Evolutionary conservation across 2,888 invertebrate genomes (phyloP).

Genomic region (Amblyjoppa proteus): DNA sequence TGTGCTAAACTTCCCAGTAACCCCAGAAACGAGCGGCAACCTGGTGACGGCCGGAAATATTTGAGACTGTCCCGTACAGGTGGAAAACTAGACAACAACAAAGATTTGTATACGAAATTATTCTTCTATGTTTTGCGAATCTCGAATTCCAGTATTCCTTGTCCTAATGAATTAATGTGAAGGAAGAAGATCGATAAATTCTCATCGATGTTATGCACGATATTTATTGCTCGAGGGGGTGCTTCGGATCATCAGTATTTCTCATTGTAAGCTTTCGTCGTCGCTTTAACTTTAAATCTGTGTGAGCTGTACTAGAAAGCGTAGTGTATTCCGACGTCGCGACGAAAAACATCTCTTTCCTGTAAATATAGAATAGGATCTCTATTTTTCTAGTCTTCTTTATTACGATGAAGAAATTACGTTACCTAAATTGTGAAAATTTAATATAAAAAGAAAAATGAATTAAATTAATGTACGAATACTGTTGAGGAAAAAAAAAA

Average conservation of each 20-base stretch:
- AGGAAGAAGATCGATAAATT: background rate
- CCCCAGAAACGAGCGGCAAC: slow-evolving; percentile 10
- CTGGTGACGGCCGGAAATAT: slow-evolving; percentile 16
- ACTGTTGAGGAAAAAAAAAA: slow-evolving; percentile 46
- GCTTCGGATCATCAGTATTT: slow-evolving; percentile 64
- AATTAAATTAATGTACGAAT: slow-evolving; percentile 50
- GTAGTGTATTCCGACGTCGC: slow-evolving; percentile 10
- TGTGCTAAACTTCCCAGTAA: slow-evolving; percentile 16
- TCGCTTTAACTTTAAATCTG: slow-evolving; percentile 29
- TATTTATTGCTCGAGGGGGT: slow-evolving; percentile 37
- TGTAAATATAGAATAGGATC: slow-evolving; percentile 65
- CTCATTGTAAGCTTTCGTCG: slow-evolving; percentile 62
- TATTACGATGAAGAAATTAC: slow-evolving; percentile 60
- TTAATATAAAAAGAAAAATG: slow-evolving; percentile 44
- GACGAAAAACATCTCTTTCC: slow-evolving; percentile 39
- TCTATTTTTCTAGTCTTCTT: slow-evolving; percentile 68
- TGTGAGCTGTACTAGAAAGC: background rate
- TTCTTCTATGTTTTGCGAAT: slow-evolving; percentile 29
- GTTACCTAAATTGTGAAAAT: slow-evolving; percentile 58
- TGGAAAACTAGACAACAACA: slow-evolving; percentile 15
- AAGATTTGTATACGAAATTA: slow-evolving; percentile 63
- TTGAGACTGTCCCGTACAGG: slow-evolving; percentile 35
- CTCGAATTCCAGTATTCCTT: slow-evolving; percentile 32
- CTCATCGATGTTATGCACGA: slow-evolving; percentile 8
- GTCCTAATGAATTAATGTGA: slow-evolving; percentile 3